These are phyloP conservation scores for Percopsis omiscomaycus DNA, from an alignment of 2,797 vertebrate species.

Conservation along the genomic window DNA sequence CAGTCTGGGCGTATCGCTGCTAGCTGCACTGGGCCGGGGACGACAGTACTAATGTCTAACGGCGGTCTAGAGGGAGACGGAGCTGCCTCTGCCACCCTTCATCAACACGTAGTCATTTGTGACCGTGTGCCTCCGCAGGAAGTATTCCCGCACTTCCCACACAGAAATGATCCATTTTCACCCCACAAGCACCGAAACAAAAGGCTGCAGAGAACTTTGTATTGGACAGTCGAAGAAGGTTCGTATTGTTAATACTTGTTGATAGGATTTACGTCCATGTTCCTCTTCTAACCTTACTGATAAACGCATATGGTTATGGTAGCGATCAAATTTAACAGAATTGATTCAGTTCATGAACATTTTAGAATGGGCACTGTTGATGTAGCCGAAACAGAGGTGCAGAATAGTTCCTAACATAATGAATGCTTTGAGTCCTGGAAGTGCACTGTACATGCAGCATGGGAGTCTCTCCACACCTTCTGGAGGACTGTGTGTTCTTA, in stretches of 20 bases:
- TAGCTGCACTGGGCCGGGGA: background rate
- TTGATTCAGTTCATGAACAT: too few relatives aligned
- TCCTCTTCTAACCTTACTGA: background rate
- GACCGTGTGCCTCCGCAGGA: conserved; percentile 6
- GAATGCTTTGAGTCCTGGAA: background rate
- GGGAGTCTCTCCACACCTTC: background rate
- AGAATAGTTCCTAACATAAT: background rate
- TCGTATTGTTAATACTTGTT: background rate
- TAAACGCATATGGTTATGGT: background rate
- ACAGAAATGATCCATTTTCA: conserved; percentile 10
- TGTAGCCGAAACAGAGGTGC: too few relatives aligned
- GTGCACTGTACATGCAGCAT: conserved; percentile 1
- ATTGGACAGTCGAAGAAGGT: too few relatives aligned
- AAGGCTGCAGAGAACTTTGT: too few relatives aligned
- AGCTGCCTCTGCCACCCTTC: conserved; percentile 7
- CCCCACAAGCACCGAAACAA: conserved; percentile 2
- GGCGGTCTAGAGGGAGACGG: background rate
- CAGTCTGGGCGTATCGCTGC: too few relatives aligned
- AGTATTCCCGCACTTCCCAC: conserved; percentile 16
- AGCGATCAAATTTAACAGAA: too few relatives aligned
- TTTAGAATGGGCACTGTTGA: too few relatives aligned
- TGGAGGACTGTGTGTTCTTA: background rate
- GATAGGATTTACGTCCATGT: conserved; percentile 5
- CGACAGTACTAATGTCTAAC: background rate
- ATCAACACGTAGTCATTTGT: conserved; percentile 15